A percentile compares a stretch with the other conserved stretches of the same genome.
Evolutionary conservation across 2,888 invertebrate genomes (phyloP).

Genomic region (Galeopsomyia nigrocyanea): DNA sequence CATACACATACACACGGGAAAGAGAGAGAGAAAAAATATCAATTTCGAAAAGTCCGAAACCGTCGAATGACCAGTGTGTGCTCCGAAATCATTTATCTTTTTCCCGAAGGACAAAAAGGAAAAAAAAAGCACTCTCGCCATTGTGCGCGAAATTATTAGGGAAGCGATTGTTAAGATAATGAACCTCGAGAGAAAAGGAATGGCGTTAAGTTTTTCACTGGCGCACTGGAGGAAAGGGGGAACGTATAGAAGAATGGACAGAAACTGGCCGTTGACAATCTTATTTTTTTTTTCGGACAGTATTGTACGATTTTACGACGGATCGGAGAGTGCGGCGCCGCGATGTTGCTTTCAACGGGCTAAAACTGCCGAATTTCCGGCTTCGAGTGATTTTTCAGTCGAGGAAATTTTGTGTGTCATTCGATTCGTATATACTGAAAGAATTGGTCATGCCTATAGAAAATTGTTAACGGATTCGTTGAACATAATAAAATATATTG

Average conservation of each 20-base stretch:
- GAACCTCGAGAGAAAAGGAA: conserved; percentile 20
- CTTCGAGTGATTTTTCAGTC: too few relatives aligned
- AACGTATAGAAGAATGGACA: conserved; percentile 22
- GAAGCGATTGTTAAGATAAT: conserved; percentile 42
- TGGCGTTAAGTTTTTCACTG: conserved; percentile 3
- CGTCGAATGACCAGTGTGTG: conserved; percentile 30
- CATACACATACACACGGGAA: conserved; percentile 43
- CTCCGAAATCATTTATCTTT: conserved; percentile 34
- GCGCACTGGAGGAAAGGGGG: conserved; percentile 24
- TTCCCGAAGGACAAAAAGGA: conserved; percentile 31
- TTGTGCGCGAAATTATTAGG: conserved; percentile 41
- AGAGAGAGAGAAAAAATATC: conserved; percentile 51
- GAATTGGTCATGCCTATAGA: too few relatives aligned
- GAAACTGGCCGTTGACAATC: conserved; percentile 29
- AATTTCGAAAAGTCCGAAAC: conserved; percentile 54
- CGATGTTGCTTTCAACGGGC: conserved; percentile 22
- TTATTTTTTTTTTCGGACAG: conserved; percentile 1
- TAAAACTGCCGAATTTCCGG: too few relatives aligned
- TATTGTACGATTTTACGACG: conserved; percentile 20
- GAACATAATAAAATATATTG: too few relatives aligned
- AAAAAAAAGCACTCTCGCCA: conserved; percentile 17
- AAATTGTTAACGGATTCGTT: too few relatives aligned
- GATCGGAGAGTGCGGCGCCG: conserved; percentile 5
- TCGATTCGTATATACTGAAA: too few relatives aligned
- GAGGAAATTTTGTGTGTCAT: too few relatives aligned